phyloP scores from a whole-genome alignment of 2,888 invertebrate genomes.

The Pyrocoelia pectoralis region DNA sequence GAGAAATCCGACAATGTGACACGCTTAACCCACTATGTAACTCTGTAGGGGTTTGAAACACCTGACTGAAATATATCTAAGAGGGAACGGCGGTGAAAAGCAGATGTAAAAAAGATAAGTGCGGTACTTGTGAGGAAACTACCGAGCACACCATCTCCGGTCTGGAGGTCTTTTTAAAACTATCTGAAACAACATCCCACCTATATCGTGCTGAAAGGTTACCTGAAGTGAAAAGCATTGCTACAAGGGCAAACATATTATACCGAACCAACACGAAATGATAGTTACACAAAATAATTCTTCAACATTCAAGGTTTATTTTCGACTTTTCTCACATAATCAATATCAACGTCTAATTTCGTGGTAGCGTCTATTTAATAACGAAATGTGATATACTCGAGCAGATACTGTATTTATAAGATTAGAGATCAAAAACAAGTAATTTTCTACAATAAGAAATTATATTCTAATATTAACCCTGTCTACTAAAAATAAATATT shows the following conservation, averaged over 20 bases:
- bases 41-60: slow-evolving; percentile 22
- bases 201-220: slow-evolving; percentile 26
- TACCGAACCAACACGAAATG: slow-evolving; percentile 15
- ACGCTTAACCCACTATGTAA: slow-evolving; percentile 17
- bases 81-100: slow-evolving; percentile 21
- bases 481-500: no score
- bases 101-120: slow-evolving; percentile 28
- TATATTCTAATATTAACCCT: no score
- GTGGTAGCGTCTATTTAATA: no score
- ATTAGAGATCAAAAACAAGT: no score
- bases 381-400: no score
- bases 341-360: no score
- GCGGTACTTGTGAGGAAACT: slow-evolving; percentile 26
- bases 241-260: slow-evolving; percentile 10
- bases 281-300: no score
- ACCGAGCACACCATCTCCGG: slow-evolving; percentile 25
- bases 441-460: no score
- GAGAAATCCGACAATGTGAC: slow-evolving; percentile 24
- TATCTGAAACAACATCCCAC: slow-evolving; percentile 34
- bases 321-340: no score
- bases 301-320: no score
- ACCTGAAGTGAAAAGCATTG: slow-evolving; percentile 28
- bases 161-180: slow-evolving; percentile 25
- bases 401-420: no score
- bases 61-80: slow-evolving; percentile 27